A percentile compares a stretch with the other conserved stretches of the same genome.
These are phyloP conservation scores for Neomonachus schauinslandi DNA, from an alignment of 2,113 vertebrate species.

Conservation along the genomic window DNA sequence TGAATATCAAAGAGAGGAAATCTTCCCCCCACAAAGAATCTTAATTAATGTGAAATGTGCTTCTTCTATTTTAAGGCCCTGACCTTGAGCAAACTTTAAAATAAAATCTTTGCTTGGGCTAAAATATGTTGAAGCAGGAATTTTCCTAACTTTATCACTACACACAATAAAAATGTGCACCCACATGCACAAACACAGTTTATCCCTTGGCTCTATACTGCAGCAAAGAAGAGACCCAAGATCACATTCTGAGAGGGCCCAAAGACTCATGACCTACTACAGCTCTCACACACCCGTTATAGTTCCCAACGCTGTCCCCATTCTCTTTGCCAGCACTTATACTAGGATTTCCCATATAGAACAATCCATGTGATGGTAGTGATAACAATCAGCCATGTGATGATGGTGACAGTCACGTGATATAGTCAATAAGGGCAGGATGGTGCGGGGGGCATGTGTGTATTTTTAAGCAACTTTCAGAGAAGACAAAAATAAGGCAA, in stretches of 20 bases:
- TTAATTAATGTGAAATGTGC: neutral
- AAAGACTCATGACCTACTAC: neutral
- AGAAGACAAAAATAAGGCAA: neutral
- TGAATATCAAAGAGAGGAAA: constrained; percentile 15
- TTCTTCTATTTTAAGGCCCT: constrained; percentile 12
- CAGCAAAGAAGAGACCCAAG: neutral
- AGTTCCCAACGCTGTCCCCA: neutral
- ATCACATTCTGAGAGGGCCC: neutral
- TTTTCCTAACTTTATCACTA: neutral
- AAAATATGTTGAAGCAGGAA: neutral
- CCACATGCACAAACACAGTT: neutral
- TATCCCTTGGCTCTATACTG: neutral
- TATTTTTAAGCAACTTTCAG: neutral
- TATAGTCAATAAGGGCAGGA: neutral
- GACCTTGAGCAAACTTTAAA: neutral
- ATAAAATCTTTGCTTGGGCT: neutral
- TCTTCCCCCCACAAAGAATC: neutral
- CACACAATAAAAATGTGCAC: neutral
- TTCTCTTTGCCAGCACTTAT: neutral
- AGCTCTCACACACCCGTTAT: neutral
- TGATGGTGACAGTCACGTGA: neutral
- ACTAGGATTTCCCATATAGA: neutral
- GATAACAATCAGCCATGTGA: neutral
- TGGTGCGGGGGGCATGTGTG: neutral
- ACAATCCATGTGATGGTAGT: neutral